Base-by-base conservation (phyloP, 2,113 vertebrate genomes). In the Albula glossodonta region DNA sequence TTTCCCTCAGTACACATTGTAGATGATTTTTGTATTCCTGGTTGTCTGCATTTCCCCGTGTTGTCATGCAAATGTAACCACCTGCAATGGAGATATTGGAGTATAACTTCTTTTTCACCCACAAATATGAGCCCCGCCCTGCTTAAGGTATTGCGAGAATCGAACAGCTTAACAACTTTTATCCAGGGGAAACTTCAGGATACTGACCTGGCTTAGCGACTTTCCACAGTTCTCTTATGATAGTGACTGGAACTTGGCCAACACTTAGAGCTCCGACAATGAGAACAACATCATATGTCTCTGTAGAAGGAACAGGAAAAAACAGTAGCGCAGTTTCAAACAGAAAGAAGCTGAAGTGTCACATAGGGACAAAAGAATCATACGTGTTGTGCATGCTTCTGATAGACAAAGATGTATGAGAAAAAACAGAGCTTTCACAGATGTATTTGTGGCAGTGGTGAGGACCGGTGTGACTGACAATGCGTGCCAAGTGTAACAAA, bases 1-100 rank as follows among this genome's bases (percentile, higher is more conserved):
- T 94, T 56, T 66, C 7, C 81, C 80, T 89, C 90, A 97, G 89
- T 48, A 86, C 77, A 0, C 13, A 79, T 82, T 97, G 95, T 91
- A 99, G 90, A 0, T 91, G 87, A 0, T 56, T 90, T 90, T 97
- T 97, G 94, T 97, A 99, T 0, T 41, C 86, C 80, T 91, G 41
- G 88, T 98, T 99, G 0, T 95, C 94, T 0, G 0, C 11, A 87
- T 97, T 96, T 84, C 88, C 90, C 90, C 97, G 95, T 0, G 97
- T 98, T 0, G 97, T 99, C 95, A 99, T 94, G 92, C 98, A 99
- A 81, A 98, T 51, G 53, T 94, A 94, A 4, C 98, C 98, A 3
- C 97, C 97, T 98, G 88, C 0, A 81, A 82, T 8, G 85, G 51
- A 78, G 10, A 82, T 9, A 5, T 84, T 4, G 48, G n/a, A 41